Conservation (phyloP, 2,888 invertebrate genomes). For the Machimus atricapillus region DNA sequence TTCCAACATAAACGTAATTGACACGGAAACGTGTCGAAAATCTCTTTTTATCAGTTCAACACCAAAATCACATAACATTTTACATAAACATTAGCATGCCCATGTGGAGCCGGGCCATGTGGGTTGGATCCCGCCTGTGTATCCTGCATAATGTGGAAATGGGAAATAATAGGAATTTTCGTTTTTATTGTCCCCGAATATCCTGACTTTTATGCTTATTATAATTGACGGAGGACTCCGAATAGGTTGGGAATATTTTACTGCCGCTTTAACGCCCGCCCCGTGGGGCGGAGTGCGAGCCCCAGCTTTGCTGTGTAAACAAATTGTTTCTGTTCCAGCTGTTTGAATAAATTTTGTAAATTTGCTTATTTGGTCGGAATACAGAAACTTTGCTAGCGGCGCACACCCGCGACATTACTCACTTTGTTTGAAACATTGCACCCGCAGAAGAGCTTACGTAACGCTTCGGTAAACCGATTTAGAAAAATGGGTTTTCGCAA, state of each 20-base stretch:
- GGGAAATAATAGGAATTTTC: constrained; percentile 2
- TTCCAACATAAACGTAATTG: constrained; percentile 31
- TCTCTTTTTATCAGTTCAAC: constrained; percentile 35
- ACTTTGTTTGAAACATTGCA: not conserved
- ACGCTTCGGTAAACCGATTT: not conserved
- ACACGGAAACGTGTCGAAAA: constrained; percentile 37
- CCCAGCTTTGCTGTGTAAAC: not conserved
- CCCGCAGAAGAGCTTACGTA: not conserved
- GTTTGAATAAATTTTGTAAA: not conserved
- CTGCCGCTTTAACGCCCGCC: not conserved
- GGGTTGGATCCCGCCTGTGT: not conserved
- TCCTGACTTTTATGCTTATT: not conserved
- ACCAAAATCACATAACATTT: constrained; percentile 20
- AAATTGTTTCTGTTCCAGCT: not conserved
- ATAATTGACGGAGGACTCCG: constrained; percentile 21
- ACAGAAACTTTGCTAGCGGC: not conserved
- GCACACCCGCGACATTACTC: not conserved
- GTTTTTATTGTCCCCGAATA: constrained; percentile 7
- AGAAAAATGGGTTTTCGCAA: not conserved
- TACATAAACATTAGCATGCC: not conserved
- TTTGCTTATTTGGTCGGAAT: not conserved
- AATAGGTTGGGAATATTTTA: constrained; percentile 2
- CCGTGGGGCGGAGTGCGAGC: not conserved
- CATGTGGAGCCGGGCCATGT: not conserved
- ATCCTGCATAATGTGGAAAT: not conserved